These are phyloP conservation scores for Lynx canadensis DNA, from an alignment of 2,113 vertebrate species.

Conservation along the genomic window DNA sequence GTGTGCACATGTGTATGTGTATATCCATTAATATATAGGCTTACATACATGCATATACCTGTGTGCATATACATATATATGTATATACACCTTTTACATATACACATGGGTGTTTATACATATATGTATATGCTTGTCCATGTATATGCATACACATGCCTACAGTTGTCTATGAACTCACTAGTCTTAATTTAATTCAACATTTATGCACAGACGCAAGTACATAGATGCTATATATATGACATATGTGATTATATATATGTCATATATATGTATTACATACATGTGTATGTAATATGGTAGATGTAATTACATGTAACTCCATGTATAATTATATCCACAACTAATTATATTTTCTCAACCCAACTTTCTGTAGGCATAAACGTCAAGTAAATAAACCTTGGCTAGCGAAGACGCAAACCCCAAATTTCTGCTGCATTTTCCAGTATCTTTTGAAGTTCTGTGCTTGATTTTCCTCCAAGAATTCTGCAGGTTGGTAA, in stretches of 20 bases:
- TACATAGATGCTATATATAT: neutral
- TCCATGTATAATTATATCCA: too few species aligned
- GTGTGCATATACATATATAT: too few species aligned
- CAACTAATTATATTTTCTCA: neutral
- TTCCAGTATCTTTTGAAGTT: neutral
- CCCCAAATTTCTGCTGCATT: neutral
- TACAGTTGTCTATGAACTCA: neutral
- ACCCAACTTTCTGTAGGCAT: neutral
- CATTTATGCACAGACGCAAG: neutral
- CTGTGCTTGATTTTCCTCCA: neutral
- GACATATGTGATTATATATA: too few species aligned
- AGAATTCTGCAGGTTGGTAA: neutral
- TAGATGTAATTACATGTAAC: too few species aligned
- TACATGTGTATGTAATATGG: neutral
- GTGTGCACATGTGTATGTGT: too few species aligned
- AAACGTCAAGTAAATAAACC: neutral
- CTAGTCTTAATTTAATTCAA: neutral
- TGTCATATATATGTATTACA: neutral
- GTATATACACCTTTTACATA: too few species aligned
- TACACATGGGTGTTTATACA: neutral
- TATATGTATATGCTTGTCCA: too few species aligned
- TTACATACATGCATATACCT: neutral
- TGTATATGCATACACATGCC: rapidly evolving
- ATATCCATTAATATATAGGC: neutral
- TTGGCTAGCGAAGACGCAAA: rapidly evolving